Base-by-base conservation (phyloP, 2,888 invertebrate species). In the Margaritifera margaritifera region DNA sequence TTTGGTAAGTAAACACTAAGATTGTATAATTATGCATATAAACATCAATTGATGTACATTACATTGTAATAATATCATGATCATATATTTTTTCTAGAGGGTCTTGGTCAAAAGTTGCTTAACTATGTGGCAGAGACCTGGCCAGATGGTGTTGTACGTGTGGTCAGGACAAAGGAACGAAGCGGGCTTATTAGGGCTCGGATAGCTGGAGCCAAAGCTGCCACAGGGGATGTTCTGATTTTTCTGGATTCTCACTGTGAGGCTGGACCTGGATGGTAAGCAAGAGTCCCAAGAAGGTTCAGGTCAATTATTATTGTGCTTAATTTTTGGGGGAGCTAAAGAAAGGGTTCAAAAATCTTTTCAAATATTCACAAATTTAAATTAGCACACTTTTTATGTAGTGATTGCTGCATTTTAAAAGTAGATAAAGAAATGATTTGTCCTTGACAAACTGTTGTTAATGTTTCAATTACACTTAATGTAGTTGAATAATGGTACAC, bases 141-240 rank as follows among this genome's bases (percentile, higher is more conserved):
- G 89, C 89, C 89, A 51, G 90, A 90, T 74, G 89, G 90, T 87
- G 91, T 90, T 18, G 94, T 96, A 5, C 92, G 92, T 82, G 91
- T 99, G 55, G 90, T 97, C 27, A 92, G 96, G 51, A 92, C 96
- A 66, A 92, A 93, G 62, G 85, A 94, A 91, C 90, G 95, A 90
- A 92, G 94, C 87, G 98, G 98, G 4, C 91, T 99, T 67, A 98
- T 98, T 86, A 92, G 96, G 56, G 98, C 98, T 0, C 92, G 97
- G 61, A 91, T 98, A 78, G 94, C 94, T 63, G 98, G 99, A 58
- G 98, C 98, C 2, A 92, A 94, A 72, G 92, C 92, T 73, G 96
- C 98, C 3, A 83, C 83, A 2, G 90, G 90, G 4, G 90, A 90
- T 75, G 90, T 90, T 1, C 77, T 90, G 2, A 84, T 90, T 55